Base-by-base conservation (phyloP, 1,140 invertebrate species). In the Manduca sexta region DNA sequence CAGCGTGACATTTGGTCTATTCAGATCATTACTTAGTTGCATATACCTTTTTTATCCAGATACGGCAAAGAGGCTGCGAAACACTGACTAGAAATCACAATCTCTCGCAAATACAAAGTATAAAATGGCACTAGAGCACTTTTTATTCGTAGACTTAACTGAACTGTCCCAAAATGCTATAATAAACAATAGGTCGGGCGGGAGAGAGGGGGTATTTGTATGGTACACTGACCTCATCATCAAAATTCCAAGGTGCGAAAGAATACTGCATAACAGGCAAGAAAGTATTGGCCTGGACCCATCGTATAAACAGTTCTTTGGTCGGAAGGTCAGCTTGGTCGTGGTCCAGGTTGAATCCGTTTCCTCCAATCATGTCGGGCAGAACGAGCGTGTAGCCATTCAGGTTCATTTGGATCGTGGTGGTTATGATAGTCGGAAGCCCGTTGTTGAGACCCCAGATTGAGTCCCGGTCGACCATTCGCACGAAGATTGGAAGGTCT, bases 321-420 rank as follows among this genome's bases (percentile, higher is more conserved):
- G 89, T 89, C 1, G 91, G 91, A 15, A 84, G 88, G 73, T 88
- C 86, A 10, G 88, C 78, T 16, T 76, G 70, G 7, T 63, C 67
- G 53, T 84, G 74, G 47, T 76, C 72, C 26, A 82, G 45, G 10
- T 88, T 77, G 64, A 93, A 95, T 0, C 91, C 93, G 75, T 97
- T 97, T 2, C 97, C 96, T 2, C 96, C 96, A 58, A 98, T 92
- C 93, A 98, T 97, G 72, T 98, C 96, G 0, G 96, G 95, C 0
- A 98, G 82, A 0, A 97, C 92, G 62, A 94, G 92, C 0, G 92
- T 89, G 79, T 98, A 98, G 2, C 96, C 96, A 58, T 93, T 90
- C 16, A 97, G 73, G 64, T 95, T 95, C 88, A 95, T 91, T 57
- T 93, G 92, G 11, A 97, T 69, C 0, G 93, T 83, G 0, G 94